phyloP scores from a whole-genome alignment of 2,888 invertebrate species.

The Diabrotica balteata region DNA sequence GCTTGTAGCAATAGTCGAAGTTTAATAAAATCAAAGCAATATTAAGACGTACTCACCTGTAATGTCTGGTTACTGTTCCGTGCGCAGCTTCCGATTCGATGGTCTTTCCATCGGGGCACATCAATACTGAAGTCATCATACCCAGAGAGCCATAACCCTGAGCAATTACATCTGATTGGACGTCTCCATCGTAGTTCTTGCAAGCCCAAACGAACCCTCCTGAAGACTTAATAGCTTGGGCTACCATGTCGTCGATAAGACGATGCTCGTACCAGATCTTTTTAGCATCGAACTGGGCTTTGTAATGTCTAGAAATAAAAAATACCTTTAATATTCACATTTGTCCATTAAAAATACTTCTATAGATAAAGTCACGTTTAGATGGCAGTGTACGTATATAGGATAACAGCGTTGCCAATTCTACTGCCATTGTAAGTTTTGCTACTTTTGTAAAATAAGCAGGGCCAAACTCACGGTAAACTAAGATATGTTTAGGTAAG shows the following conservation, averaged over 20 bases:
- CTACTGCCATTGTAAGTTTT: too few species aligned
- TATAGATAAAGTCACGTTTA: too few species aligned
- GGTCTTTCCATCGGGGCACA: conserved; percentile 88
- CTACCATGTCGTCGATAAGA: conserved; percentile 92
- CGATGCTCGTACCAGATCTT: conserved; percentile 93
- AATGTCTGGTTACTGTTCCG: conserved; percentile 90
- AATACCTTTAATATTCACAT: too few species aligned
- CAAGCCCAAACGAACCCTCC: conserved; percentile 93
- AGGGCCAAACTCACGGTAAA: too few species aligned
- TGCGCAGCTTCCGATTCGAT: conserved; percentile 92
- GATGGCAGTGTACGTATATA: too few species aligned
- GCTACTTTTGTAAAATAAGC: too few species aligned
- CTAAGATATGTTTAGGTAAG: too few species aligned
- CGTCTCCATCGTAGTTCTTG: conserved; percentile 93
- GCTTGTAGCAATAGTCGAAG: too few species aligned
- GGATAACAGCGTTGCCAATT: too few species aligned
- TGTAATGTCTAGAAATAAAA: conserved; percentile 68
- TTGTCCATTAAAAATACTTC: too few species aligned
- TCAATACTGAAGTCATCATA: conserved; percentile 89
- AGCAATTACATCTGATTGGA: conserved; percentile 88
- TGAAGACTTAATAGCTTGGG: conserved; percentile 80
- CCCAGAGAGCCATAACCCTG: conserved; percentile 82
- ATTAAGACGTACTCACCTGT: conserved; percentile 61
- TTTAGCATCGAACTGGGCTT: conserved; percentile 74
- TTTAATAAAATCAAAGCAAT: neutral